Base-by-base conservation (phyloP, 35 echinoderm and acorn worm species). In the Anneissia japonica region DNA sequence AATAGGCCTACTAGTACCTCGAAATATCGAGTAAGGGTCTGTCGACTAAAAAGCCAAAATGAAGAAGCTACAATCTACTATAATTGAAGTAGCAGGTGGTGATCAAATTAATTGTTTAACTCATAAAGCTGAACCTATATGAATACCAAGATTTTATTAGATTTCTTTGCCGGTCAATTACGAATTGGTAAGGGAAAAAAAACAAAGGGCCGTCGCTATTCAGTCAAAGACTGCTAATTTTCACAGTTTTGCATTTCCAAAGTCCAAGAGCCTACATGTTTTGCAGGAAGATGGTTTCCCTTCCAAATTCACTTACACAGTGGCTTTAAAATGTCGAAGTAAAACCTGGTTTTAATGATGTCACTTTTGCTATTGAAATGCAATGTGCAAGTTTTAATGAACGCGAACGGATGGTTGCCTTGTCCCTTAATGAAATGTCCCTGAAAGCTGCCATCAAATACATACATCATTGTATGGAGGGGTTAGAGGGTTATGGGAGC, bases 131-230 rank as follows among this genome's bases (percentile, higher is more conserved):
- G n/a, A n/a, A n/a, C n/a, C n/a, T n/a, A n/a, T n/a, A n/a, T n/a
- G n/a, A n/a, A n/a, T n/a, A n/a, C n/a, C n/a, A n/a, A n/a, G n/a
- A n/a, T n/a, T n/a, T n/a, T n/a, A n/a, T n/a, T n/a, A 36, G 31
- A 75, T 12, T 75, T 85, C 35, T 85, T 85, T 85, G 51, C 83
- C 16, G 36, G 64, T 39, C 83, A 85, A 72, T 72, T 85, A 28
- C 13, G 34, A 75, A 85, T 40, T 14, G 51, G 51, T 13, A 85
- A 85, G n/a, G n/a, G n/a, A 72, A 32, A 32, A 64, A 32, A 37
- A 19, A 17, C 73, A 32, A 75, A 75, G 34, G 83, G 72, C 5
- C 51, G 83, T 28, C 51, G 34, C 7, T 64, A 64, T 64, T 19
- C 51, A 64, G 1, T 2, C 21, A 9, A 64, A 9, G 26, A 9